Evolutionary conservation across 2,888 invertebrate species (phyloP).

Genomic region (Hesperia comma): DNA sequence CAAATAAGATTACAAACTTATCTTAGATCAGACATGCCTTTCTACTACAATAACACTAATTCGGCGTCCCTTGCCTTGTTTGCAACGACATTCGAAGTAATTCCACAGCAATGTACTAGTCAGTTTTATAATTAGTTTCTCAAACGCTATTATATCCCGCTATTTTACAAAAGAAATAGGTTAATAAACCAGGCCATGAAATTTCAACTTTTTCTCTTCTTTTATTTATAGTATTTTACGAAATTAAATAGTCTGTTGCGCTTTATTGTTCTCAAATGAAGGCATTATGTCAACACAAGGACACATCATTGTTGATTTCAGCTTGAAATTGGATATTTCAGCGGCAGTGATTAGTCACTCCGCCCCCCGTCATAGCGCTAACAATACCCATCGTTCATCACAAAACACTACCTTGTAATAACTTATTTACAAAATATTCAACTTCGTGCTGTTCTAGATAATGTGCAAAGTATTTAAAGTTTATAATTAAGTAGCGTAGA

Average conservation of each 20-base stretch:
- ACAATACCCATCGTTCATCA: not conserved
- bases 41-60: too few relatives aligned
- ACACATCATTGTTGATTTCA: slow-evolving; percentile 10
- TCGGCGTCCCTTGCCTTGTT: too few relatives aligned
- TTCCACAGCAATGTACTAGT: not conserved
- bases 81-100: too few relatives aligned
- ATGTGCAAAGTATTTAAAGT: too few relatives aligned
- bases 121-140: not conserved
- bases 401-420: too few relatives aligned
- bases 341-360: not conserved
- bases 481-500: too few relatives aligned
- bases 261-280: slow-evolving; percentile 14
- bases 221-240: slow-evolving; percentile 12
- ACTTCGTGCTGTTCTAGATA: too few relatives aligned
- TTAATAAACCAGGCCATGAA: slow-evolving; percentile 17
- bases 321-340: slow-evolving; percentile 11
- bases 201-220: slow-evolving; percentile 10
- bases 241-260: slow-evolving; percentile 7
- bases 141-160: not conserved
- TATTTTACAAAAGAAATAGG: not conserved
- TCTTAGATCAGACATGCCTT: too few relatives aligned
- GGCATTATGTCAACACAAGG: slow-evolving; percentile 9
- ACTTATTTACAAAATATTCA: too few relatives aligned
- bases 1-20: too few relatives aligned
- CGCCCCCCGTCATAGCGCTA: not conserved